A percentile compares a stretch with the other conserved stretches of the same genome.
Conservation (phyloP, 2,113 vertebrate species). For the Mesitornis unicolor region DNA sequence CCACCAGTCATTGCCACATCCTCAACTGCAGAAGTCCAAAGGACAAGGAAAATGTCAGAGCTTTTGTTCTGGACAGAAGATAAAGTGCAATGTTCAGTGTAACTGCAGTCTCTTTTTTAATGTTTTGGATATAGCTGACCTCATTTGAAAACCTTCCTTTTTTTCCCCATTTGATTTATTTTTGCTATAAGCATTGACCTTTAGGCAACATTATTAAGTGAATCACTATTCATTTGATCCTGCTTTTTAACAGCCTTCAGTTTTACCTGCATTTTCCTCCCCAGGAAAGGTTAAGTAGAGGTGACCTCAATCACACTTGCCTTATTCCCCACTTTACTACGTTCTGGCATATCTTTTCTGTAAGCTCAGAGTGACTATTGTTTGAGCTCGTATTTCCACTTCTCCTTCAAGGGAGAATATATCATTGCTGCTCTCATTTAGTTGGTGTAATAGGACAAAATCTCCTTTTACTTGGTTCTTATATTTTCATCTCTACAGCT, state of each 20-base stretch:
- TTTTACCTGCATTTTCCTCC: neutral
- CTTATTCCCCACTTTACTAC: neutral
- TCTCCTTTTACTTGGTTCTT: neutral
- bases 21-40: neutral
- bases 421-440: neutral
- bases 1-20: neutral
- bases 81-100: neutral
- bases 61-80: neutral
- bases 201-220: neutral
- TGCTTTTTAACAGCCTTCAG: neutral
- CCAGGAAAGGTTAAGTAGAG: neutral
- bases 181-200: neutral
- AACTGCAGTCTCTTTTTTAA: neutral
- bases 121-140: neutral
- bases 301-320: slow-evolving; percentile 14
- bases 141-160: neutral
- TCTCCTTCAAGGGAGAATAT: neutral
- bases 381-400: neutral
- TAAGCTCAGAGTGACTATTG: neutral
- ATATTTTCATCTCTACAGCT: neutral
- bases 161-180: neutral
- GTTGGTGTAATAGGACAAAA: neutral
- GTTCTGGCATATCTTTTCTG: neutral
- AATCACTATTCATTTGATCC: neutral
- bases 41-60: rapidly evolving